Base-by-base conservation (phyloP, 2,888 invertebrate species). In the Drosophila robusta region DNA sequence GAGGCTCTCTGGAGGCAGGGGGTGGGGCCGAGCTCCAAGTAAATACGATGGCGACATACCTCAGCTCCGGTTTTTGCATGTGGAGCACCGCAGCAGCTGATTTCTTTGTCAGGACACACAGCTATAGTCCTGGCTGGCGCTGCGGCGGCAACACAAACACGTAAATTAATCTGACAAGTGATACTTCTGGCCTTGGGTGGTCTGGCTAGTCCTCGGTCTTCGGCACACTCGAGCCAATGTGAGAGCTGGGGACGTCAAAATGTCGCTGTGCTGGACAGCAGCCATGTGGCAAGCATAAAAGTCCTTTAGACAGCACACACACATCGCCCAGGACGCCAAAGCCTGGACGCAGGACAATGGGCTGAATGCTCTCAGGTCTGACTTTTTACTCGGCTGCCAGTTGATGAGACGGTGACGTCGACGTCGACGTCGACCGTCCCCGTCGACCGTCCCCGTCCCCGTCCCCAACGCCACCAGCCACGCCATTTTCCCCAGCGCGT, bases 111-210 rank as follows among this genome's bases (percentile, higher is more conserved):
- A 80, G 87, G 74, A 76, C 75, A 64, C 68, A 57, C 62, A 57
- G 49, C 58, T 46, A 47, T 16, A 62, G 67, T 70, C 74, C 72
- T 72, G 66, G 63, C 46, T 75, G 70, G 63, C 70, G 70, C 77
- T 75, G 84, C 71, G 83, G 86, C 78, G 82, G 80, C 78, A 83
- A 79, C 85, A 89, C 87, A 91, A 91, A 91, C 90, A 91, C 91
- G 90, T 90, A 91, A 91, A 91, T 90, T 91, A 91, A 91, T 91
- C 91, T 90, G 91, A 91, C 91, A 91, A 91, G 91, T 91, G 91
- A 91, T 91, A 91, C 91, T 90, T 90, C 87, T 90, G 89, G 89
- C 90, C 90, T 78, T 80, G 70, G 89, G 90, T 78, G 74, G 61
- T 75, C 63, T 61, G 60, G 49, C 51, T 52, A 49, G 64, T 44